These are phyloP conservation scores for Drosophila sucinea DNA, from an alignment of 1,140 invertebrate genomes.

Conservation along the genomic window DNA sequence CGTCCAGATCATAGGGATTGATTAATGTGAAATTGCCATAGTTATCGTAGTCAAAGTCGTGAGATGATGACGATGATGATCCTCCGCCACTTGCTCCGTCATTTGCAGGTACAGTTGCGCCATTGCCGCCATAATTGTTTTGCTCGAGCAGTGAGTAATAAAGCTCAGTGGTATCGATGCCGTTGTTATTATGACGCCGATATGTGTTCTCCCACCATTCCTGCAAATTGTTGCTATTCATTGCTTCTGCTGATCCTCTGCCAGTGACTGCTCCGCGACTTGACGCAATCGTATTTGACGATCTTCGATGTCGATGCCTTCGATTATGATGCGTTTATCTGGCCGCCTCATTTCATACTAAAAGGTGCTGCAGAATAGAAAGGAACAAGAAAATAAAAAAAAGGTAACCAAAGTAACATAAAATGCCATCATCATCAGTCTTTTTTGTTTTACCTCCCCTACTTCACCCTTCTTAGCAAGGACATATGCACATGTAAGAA, in stretches of 20 bases:
- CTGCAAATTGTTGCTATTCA: slow-evolving; percentile 75
- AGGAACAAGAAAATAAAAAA: slow-evolving; percentile 22
- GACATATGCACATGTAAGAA: slow-evolving; percentile 41
- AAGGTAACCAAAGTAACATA: slow-evolving; percentile 61
- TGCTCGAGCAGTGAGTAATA: slow-evolving; percentile 56
- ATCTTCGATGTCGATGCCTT: slow-evolving; percentile 62
- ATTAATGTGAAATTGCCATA: slow-evolving; percentile 56
- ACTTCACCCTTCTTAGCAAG: slow-evolving; percentile 34
- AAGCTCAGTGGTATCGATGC: slow-evolving; percentile 42
- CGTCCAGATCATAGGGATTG: slow-evolving; percentile 62
- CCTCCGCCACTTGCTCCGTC: slow-evolving; percentile 15
- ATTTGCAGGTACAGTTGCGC: neutral
- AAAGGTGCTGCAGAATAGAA: slow-evolving; percentile 46
- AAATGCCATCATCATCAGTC: slow-evolving; percentile 77
- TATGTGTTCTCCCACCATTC: slow-evolving; percentile 80
- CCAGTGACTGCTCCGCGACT: slow-evolving; percentile 26
- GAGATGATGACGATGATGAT: neutral
- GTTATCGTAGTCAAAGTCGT: slow-evolving; percentile 55
- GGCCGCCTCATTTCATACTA: slow-evolving; percentile 75
- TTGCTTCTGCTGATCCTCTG: slow-evolving; percentile 58
- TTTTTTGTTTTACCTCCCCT: slow-evolving; percentile 28
- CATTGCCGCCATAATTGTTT: slow-evolving; percentile 25
- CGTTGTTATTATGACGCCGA: slow-evolving; percentile 55
- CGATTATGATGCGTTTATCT: slow-evolving; percentile 63
- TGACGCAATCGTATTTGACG: slow-evolving; percentile 24